Conservation (phyloP, 2,888 invertebrate genomes). For the Muschampia staudingeri region DNA sequence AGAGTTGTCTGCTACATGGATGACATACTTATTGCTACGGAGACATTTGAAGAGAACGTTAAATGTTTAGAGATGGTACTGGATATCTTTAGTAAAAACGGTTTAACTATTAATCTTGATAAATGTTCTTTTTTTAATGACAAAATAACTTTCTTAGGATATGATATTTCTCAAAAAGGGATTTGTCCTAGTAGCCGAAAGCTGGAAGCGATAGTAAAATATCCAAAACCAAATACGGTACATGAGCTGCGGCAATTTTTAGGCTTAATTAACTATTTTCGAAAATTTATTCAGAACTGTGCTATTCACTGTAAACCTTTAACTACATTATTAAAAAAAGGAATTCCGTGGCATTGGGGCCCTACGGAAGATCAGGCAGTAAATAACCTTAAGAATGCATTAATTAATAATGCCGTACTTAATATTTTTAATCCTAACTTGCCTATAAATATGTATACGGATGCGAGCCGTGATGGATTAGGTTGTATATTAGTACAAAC, state of each 20-base stretch:
- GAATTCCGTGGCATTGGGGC: constrained; percentile 39
- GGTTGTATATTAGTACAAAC: constrained; percentile 42
- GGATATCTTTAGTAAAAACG: constrained; percentile 43
- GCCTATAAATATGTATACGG: constrained; percentile 45
- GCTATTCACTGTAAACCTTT: constrained; percentile 44
- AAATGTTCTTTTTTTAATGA: constrained; percentile 55
- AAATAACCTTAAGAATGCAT: constrained; percentile 24
- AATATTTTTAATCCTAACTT: constrained; percentile 44
- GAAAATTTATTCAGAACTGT: constrained; percentile 46
- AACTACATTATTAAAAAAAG: constrained; percentile 49
- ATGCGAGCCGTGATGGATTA: constrained; percentile 52
- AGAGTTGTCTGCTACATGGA: constrained; percentile 55
- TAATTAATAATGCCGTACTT: constrained; percentile 37
- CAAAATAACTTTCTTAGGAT: constrained; percentile 37
- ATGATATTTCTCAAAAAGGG: constrained; percentile 43
- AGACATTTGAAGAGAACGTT: constrained; percentile 52
- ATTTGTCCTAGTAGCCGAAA: constrained; percentile 43
- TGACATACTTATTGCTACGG: constrained; percentile 52
- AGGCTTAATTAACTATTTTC: constrained; percentile 46
- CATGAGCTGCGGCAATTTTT: constrained; percentile 55
- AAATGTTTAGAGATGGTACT: constrained; percentile 34
- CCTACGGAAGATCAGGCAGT: constrained; percentile 35
- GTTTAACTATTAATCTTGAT: constrained; percentile 47
- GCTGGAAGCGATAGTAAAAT: constrained; percentile 34
- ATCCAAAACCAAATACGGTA: constrained; percentile 41